These are phyloP conservation scores for Phoenoteleia sp. DNA, from an alignment of 2,888 invertebrate species.

Conservation along the genomic window DNA sequence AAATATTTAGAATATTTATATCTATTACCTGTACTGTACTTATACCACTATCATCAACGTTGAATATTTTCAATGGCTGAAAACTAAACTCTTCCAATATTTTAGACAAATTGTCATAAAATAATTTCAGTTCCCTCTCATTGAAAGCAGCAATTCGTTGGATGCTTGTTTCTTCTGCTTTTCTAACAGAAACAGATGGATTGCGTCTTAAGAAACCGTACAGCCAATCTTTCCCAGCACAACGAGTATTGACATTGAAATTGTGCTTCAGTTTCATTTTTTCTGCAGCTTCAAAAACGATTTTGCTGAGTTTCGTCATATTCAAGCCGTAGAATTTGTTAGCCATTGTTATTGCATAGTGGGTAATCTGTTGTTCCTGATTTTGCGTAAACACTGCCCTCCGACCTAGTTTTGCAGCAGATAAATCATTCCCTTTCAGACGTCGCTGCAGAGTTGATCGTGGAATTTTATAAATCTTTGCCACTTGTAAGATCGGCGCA, in stretches of 20 bases:
- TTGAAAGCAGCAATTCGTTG: conserved; percentile 78
- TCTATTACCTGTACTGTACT: conserved; percentile 68
- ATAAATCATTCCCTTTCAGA: conserved; percentile 51
- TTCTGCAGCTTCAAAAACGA: conserved; percentile 76
- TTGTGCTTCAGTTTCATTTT: conserved; percentile 74
- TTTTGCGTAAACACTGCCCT: conserved; percentile 72
- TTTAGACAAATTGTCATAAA: conserved; percentile 61
- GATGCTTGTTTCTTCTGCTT: conserved; percentile 80
- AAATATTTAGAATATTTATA: conserved; percentile 3
- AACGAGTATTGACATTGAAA: conserved; percentile 73
- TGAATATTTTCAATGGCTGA: conserved; percentile 79
- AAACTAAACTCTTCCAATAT: conserved; percentile 74
- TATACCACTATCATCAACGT: conserved; percentile 86
- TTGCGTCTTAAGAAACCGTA: conserved; percentile 76
- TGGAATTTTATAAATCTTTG: conserved; percentile 65
- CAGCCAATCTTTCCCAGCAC: conserved; percentile 79
- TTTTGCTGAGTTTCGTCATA: conserved; percentile 68
- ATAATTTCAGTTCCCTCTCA: no score
- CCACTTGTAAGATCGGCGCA: conserved; percentile 6
- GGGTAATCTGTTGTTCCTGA: conserved; percentile 72
- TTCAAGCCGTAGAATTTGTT: conserved; percentile 75
- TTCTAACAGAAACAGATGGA: conserved; percentile 71
- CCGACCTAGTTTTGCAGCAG: conserved; percentile 50
- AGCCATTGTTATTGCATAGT: conserved; percentile 69
- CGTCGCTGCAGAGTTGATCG: conserved; percentile 69